Evolutionary conservation across 1,140 invertebrate genomes (phyloP).

Genomic region (Parasteatoda tepidariorum): DNA sequence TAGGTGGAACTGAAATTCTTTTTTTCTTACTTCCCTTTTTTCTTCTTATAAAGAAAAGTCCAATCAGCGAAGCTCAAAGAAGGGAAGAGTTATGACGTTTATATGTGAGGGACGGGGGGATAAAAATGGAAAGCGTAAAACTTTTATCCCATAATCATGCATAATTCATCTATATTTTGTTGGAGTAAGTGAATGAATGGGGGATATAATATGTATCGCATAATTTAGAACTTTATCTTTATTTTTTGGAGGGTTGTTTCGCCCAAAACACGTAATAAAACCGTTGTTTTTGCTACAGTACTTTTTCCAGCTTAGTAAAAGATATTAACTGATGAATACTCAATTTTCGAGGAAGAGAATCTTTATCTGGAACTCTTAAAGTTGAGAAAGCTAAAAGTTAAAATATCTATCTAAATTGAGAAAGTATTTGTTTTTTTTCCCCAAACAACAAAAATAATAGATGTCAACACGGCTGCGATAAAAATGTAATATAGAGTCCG

Average conservation of each 20-base stretch:
- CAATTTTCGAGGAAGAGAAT: too few relatives aligned
- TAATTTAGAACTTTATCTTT: slow-evolving; percentile 55
- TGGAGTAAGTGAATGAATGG: slow-evolving; percentile 49
- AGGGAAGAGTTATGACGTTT: slow-evolving; percentile 52
- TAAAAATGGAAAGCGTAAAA: slow-evolving; percentile 47
- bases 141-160: slow-evolving; percentile 56
- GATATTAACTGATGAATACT: slow-evolving; percentile 54
- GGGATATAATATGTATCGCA: slow-evolving; percentile 44
- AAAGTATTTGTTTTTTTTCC: too few relatives aligned
- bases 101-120: slow-evolving; percentile 14
- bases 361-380: too few relatives aligned
- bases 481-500: too few relatives aligned
- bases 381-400: too few relatives aligned
- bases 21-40: too few relatives aligned
- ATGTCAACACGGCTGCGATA: too few relatives aligned
- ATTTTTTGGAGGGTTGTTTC: slow-evolving; percentile 44
- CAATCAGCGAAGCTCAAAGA: slow-evolving; percentile 29
- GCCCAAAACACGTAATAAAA: slow-evolving; percentile 50
- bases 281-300: slow-evolving; percentile 37
- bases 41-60: too few relatives aligned
- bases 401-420: too few relatives aligned
- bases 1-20: slow-evolving; percentile 52
- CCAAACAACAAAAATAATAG: too few relatives aligned
- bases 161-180: slow-evolving; percentile 54
- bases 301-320: slow-evolving; percentile 46